Evolutionary conservation across 2,113 vertebrate species (phyloP).

Genomic region (Oreocharis arfaki): DNA sequence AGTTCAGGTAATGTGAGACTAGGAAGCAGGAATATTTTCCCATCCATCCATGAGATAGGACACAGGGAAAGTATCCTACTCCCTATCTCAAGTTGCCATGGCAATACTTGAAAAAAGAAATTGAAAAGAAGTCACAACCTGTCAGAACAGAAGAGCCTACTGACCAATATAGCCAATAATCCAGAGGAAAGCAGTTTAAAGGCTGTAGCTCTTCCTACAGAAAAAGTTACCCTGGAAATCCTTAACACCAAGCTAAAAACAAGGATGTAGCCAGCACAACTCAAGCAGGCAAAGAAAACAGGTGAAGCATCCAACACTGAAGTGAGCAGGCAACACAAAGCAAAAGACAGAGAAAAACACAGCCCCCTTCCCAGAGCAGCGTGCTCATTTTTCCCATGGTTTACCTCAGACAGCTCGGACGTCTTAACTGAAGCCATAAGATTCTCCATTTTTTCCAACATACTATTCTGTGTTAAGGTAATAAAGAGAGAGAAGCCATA

Average conservation of each 20-base stretch:
- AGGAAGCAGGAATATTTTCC: not conserved
- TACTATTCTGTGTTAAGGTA: not conserved
- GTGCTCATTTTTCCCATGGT: not conserved
- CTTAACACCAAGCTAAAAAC: not conserved
- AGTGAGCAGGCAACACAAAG: not conserved
- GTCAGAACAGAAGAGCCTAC: not conserved
- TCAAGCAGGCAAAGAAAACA: not conserved
- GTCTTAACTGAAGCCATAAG: conserved; percentile 4
- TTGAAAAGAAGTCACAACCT: not conserved
- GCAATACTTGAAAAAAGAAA: not conserved
- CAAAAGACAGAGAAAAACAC: not conserved
- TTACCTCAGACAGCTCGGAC: conserved; percentile 33
- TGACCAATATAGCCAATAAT: not conserved
- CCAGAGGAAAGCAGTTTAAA: not conserved
- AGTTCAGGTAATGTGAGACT: not conserved
- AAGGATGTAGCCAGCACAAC: not conserved
- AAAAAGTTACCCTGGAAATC: not conserved
- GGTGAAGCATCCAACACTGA: not conserved
- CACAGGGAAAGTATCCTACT: not conserved
- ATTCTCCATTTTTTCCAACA: conserved; percentile 28
- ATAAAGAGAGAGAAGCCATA: not conserved
- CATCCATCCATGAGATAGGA: not conserved
- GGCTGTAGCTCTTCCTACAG: not conserved
- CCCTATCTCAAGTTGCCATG: not conserved
- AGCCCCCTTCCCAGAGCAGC: not conserved